phyloP scores from a whole-genome alignment of 1,140 invertebrate species.

The Ceratosolen solmsi region DNA sequence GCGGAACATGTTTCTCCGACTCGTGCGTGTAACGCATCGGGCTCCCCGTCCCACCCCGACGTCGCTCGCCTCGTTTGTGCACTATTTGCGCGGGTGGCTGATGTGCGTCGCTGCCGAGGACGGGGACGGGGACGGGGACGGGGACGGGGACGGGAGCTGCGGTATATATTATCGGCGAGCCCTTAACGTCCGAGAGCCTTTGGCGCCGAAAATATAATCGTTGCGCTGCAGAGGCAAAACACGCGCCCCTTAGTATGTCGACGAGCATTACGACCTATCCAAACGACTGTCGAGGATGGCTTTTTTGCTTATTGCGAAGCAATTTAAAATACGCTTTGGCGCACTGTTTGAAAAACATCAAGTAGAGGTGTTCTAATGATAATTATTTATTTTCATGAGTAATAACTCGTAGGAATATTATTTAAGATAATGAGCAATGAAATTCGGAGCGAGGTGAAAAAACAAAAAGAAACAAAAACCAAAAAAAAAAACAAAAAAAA shows the following conservation, averaged over 20 bases:
- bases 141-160: background rate
- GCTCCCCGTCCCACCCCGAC: background rate
- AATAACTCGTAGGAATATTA: too few relatives aligned
- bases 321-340: too few relatives aligned
- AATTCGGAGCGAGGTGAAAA: too few relatives aligned
- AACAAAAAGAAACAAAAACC: too few relatives aligned
- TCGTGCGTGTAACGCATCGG: background rate
- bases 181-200: background rate
- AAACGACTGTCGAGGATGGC: background rate
- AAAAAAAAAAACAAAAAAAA: too few relatives aligned
- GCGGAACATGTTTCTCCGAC: conserved; percentile 31
- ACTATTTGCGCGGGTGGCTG: background rate
- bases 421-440: too few relatives aligned
- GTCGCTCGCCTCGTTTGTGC: background rate
- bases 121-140: background rate
- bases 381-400: too few relatives aligned
- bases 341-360: too few relatives aligned
- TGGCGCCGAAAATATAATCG: background rate
- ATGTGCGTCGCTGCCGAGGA: background rate
- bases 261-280: background rate
- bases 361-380: too few relatives aligned
- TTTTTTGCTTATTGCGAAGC: too few relatives aligned
- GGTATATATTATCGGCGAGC: background rate
- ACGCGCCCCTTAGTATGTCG: too few relatives aligned
- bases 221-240: background rate